Conservation (phyloP, 2,888 invertebrate genomes). For the Drosophila atripex region DNA sequence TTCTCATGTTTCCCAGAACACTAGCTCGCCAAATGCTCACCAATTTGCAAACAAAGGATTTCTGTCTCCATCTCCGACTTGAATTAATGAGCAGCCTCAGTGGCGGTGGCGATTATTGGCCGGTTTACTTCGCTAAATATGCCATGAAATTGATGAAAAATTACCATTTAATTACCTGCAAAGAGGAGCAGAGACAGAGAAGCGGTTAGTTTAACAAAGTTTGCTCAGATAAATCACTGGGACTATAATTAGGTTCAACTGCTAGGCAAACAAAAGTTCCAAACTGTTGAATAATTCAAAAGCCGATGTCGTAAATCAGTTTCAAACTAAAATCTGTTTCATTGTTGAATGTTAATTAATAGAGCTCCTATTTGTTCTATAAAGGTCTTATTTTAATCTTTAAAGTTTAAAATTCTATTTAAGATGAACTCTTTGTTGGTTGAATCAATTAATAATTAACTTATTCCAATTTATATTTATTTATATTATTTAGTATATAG, state of each 20-base stretch:
- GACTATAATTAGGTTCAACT: constrained; percentile 22
- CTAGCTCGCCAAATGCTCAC: constrained; percentile 15
- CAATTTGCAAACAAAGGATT: constrained; percentile 66
- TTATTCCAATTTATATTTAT: too few species aligned
- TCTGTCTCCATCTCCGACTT: constrained; percentile 30
- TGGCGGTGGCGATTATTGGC: constrained; percentile 18
- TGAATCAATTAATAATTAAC: not conserved
- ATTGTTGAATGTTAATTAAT: not conserved
- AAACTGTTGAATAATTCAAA: constrained; percentile 10
- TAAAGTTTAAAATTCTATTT: not conserved
- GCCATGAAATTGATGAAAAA: constrained; percentile 50
- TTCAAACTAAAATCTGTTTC: not conserved
- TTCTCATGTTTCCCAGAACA: constrained; percentile 61
- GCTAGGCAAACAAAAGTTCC: constrained; percentile 20
- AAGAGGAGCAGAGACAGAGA: constrained; percentile 45
- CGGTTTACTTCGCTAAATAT: constrained; percentile 31
- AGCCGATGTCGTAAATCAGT: not conserved
- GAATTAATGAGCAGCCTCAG: constrained; percentile 55
- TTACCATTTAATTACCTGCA: constrained; percentile 69
- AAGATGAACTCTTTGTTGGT: not conserved
- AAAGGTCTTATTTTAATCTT: not conserved
- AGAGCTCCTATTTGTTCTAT: not conserved
- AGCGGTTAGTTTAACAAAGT: constrained; percentile 44
- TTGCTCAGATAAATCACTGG: constrained; percentile 26
- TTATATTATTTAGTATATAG: too few species aligned